phyloP scores from a whole-genome alignment of 1,140 invertebrate species.

The Rhopalosiphum maidis region DNA sequence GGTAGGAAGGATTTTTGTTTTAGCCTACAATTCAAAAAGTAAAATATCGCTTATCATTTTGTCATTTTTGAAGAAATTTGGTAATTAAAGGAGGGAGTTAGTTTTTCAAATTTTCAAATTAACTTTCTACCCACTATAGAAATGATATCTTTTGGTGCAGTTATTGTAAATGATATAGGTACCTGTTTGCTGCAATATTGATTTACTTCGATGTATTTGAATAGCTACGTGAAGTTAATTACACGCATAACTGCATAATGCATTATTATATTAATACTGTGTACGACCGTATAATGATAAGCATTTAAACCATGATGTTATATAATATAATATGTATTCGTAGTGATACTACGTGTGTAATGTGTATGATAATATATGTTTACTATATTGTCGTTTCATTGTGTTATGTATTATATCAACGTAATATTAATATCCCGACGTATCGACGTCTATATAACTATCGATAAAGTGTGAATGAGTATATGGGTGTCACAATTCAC shows the following conservation, averaged over 20 bases:
- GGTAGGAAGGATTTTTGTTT: background rate
- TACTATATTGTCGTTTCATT: background rate
- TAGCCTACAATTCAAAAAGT: background rate
- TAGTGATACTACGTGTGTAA: background rate
- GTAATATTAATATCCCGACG: background rate
- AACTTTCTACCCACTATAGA: background rate
- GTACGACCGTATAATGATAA: background rate
- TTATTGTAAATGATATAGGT: background rate
- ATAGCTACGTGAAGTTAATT: background rate
- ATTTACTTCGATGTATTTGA: background rate
- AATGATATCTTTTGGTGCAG: background rate
- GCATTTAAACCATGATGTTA: background rate
- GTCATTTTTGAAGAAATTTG: background rate
- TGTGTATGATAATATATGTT: background rate
- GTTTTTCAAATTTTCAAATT: background rate
- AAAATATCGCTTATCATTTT: background rate
- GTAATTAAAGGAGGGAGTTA: background rate
- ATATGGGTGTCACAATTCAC: background rate
- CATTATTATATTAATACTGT: background rate
- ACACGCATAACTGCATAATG: background rate
- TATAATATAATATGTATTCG: background rate
- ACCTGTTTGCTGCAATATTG: background rate
- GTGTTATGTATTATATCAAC: background rate
- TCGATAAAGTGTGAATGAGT: background rate
- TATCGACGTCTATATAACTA: background rate